A percentile compares a stretch with the other conserved stretches of the same genome.
phyloP scores from a whole-genome alignment of 1,140 invertebrate genomes.

The Aphaenogaster rudis region DNA sequence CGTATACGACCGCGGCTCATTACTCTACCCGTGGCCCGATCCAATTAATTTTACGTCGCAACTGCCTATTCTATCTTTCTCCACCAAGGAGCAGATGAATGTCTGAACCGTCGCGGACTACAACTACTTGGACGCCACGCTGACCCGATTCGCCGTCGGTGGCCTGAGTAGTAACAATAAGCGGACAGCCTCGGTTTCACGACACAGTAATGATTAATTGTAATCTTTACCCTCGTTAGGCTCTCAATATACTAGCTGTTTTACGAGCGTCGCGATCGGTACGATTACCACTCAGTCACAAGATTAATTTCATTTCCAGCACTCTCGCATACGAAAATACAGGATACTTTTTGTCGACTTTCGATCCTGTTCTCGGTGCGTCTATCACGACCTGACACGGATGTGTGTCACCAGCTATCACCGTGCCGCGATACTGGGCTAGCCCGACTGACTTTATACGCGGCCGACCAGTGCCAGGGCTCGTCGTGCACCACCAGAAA shows the following conservation, averaged over 20 bases:
- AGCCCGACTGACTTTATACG: conserved; percentile 63
- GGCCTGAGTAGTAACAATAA: neutral
- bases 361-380: conserved; percentile 15
- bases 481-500: conserved; percentile 76
- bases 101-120: neutral
- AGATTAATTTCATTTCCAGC: conserved; percentile 10
- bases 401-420: conserved; percentile 32
- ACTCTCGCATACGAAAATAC: conserved; percentile 2
- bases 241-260: neutral
- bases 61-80: neutral
- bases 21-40: conserved; percentile 21
- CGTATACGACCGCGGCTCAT: conserved; percentile 37
- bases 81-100: neutral
- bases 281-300: neutral
- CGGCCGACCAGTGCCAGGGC: conserved; percentile 63
- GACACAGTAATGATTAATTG: conserved; percentile 25
- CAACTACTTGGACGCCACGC: conserved; percentile 25
- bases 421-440: conserved; percentile 48
- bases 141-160: conserved; percentile 44
- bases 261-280: neutral
- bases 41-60: conserved; percentile 55
- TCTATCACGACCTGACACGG: neutral
- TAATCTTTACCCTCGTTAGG: neutral
- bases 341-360: neutral
- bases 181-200: neutral